These are phyloP conservation scores for Scaptomyza montana DNA, from an alignment of 1,140 invertebrate genomes.

Conservation along the genomic window DNA sequence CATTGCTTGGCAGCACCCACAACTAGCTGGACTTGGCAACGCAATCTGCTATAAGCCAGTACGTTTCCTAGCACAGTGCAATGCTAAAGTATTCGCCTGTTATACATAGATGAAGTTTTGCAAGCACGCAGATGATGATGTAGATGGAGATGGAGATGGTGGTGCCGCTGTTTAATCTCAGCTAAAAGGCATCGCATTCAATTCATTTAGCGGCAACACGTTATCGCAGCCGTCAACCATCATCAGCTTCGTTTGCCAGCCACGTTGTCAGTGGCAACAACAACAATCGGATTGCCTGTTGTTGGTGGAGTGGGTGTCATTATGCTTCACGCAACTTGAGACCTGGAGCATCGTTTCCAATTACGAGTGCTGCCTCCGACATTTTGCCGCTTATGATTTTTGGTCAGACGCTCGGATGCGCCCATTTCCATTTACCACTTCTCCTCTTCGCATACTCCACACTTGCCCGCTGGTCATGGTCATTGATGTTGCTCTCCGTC, in stretches of 20 bases:
- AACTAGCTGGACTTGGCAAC: slow-evolving; percentile 6
- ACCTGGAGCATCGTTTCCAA: slow-evolving; percentile 75
- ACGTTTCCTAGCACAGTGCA: slow-evolving; percentile 32
- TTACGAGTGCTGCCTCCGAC: slow-evolving; percentile 46
- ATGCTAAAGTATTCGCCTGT: slow-evolving; percentile 19
- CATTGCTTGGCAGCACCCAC: neutral
- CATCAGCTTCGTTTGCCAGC: slow-evolving; percentile 39
- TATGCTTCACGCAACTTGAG: slow-evolving; percentile 62
- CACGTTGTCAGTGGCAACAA: slow-evolving; percentile 29
- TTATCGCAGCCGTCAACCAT: slow-evolving; percentile 50
- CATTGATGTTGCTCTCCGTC: slow-evolving; percentile 45
- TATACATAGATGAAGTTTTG: neutral
- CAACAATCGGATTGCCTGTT: slow-evolving; percentile 5
- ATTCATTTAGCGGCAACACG: slow-evolving; percentile 68
- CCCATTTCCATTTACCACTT: slow-evolving; percentile 7
- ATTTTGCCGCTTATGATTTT: slow-evolving; percentile 46
- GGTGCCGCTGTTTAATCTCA: slow-evolving; percentile 44
- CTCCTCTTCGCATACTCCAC: neutral
- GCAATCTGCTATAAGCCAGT: slow-evolving; percentile 8
- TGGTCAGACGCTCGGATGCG: slow-evolving; percentile 29
- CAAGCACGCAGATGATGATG: slow-evolving; percentile 10
- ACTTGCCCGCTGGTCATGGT: slow-evolving; percentile 49
- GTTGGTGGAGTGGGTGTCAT: slow-evolving; percentile 43
- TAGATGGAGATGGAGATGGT: slow-evolving; percentile 11
- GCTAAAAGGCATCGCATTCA: slow-evolving; percentile 63